Base-by-base conservation (phyloP, 2,113 vertebrate species). In the Periophthalmus modestus region DNA sequence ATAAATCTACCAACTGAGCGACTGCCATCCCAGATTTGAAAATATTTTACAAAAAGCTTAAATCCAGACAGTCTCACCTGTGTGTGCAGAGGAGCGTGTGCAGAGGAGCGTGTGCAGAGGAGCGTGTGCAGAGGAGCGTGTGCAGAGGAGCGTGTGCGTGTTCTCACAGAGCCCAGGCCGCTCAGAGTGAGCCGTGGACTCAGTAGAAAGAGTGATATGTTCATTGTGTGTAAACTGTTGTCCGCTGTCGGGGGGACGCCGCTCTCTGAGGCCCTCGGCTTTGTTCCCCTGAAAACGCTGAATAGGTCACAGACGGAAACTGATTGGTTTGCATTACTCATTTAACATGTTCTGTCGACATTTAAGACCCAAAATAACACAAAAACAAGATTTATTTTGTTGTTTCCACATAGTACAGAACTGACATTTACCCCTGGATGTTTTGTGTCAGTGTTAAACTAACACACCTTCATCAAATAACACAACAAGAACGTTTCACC, bases 241-340 rank as follows among this genome's bases (percentile, higher is more conserved):
- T 81, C 81, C 82, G 79, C 75, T 68, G 72, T 74, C 82, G 46
- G 66, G 48, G 74, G 65, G 88, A 87, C 75, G 82, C 85, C 73
- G 79, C 43, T 54, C 67, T 86, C 81, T 91, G 74, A 82, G 63
- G 75, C 75, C 66, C 33, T 0, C 54, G 70, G 78, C 76, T 84
- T 92, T 92, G 90, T 92, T 90, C 83, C 74, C 92, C 89, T 75
- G 82, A 93, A 93, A 93, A 85, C 84, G 90, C 92, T 93, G 91
- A 94, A 93, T 87, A 80, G 88, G 85, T 93, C 81, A 83, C 66
- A 18, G 23, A 76, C 75, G 70, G 61, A 91, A 89, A 83, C 73
- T 89, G 89, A 89, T 87, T 89, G 88, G 85, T 87, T 89, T 90
- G 91, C 86, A 92, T 74, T 87, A 88, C 81, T 61, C 80, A 75